These are phyloP conservation scores for Ibidorhyncha struthersii DNA, from an alignment of 2,113 vertebrate species.

Conservation along the genomic window DNA sequence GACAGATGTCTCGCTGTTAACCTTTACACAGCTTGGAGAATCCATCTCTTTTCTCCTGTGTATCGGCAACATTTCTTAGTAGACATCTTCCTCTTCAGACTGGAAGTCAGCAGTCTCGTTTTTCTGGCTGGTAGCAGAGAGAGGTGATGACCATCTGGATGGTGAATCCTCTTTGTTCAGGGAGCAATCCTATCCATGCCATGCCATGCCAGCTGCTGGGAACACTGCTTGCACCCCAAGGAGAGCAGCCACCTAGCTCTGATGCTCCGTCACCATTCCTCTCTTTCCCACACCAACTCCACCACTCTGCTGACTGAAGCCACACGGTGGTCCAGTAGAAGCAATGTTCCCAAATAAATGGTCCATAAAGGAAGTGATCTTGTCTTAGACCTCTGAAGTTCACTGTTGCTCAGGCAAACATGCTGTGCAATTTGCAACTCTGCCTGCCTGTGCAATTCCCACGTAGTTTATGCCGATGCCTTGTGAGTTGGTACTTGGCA, in stretches of 20 bases:
- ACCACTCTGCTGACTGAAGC: neutral
- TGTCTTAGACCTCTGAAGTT: neutral
- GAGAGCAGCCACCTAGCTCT: neutral
- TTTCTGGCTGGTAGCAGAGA: neutral
- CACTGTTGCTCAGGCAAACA: neutral
- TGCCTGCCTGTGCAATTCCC: neutral
- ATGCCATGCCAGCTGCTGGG: neutral
- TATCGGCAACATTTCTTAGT: neutral
- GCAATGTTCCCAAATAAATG: neutral
- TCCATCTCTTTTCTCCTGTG: neutral
- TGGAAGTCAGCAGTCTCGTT: neutral
- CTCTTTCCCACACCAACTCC: neutral
- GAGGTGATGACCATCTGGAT: neutral
- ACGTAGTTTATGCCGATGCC: neutral
- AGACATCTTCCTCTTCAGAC: neutral
- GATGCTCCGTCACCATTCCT: rapidly evolving
- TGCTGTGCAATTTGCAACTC: rapidly evolving
- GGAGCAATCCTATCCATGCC: neutral
- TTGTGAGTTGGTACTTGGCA: neutral
- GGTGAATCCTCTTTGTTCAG: neutral
- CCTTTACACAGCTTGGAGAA: neutral
- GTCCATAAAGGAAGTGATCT: neutral
- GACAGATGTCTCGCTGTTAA: neutral
- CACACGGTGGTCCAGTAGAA: rapidly evolving
- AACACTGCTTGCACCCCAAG: rapidly evolving